phyloP scores from a whole-genome alignment of 2,888 invertebrate species.

The Tachina lurida region DNA sequence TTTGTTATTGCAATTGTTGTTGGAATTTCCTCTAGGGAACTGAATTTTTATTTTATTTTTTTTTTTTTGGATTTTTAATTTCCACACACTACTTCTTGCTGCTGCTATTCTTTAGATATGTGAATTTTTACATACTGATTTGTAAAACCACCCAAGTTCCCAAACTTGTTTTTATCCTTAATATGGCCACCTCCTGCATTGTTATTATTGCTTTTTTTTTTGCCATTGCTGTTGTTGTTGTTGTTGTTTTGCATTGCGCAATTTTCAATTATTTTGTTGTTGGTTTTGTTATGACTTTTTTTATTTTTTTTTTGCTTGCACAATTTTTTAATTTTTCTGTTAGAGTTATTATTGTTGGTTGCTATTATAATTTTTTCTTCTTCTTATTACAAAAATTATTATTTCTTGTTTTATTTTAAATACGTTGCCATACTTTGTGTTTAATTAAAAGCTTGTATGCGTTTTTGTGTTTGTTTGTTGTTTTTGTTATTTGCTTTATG shows the following conservation, averaged over 20 bases:
- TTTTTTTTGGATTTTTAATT: slow-evolving; percentile 18
- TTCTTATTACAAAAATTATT: slow-evolving; percentile 54
- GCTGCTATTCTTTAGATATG: background rate
- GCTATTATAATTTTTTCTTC: slow-evolving; percentile 16
- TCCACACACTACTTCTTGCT: slow-evolving; percentile 3
- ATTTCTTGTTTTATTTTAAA: slow-evolving; percentile 58
- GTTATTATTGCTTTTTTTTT: slow-evolving; percentile 43
- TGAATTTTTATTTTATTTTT: background rate
- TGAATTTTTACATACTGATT: background rate
- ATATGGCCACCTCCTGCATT: slow-evolving; percentile 62
- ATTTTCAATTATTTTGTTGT: slow-evolving; percentile 79
- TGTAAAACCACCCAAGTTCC: background rate
- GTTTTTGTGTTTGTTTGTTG: slow-evolving; percentile 38
- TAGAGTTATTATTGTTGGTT: slow-evolving; percentile 69
- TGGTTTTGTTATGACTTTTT: slow-evolving; percentile 18
- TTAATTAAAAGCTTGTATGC: slow-evolving; percentile 72
- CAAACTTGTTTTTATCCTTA: slow-evolving; percentile 32
- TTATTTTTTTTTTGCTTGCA: slow-evolving; percentile 69
- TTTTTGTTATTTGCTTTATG: background rate
- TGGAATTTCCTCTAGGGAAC: slow-evolving; percentile 15
- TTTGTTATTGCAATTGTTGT: slow-evolving; percentile 4
- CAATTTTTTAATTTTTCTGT: slow-evolving; percentile 73
- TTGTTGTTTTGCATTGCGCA: slow-evolving; percentile 77
- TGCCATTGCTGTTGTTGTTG: background rate
- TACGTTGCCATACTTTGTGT: slow-evolving; percentile 67